Conservation (phyloP, 2,113 vertebrate species). For the Ceyx cyanopectus region DNA sequence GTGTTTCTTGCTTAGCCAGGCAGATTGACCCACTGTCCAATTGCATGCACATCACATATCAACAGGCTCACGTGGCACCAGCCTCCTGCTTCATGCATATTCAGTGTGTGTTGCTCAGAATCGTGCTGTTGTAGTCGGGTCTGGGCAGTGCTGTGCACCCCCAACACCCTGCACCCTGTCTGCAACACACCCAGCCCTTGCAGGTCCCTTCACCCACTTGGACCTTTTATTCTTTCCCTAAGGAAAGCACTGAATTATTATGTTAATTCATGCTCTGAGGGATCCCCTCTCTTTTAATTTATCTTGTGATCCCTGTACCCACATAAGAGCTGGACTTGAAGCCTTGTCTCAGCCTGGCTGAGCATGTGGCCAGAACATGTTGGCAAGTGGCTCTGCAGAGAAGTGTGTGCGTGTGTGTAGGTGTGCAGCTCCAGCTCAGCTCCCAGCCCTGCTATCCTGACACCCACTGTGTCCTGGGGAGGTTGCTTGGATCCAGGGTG, state of each 20-base stretch:
- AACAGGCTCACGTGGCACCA: background rate
- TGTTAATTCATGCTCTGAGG: background rate
- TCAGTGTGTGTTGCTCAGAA: background rate
- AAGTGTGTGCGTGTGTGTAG: background rate
- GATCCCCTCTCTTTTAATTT: background rate
- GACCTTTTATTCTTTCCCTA: background rate
- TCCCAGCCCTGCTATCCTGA: background rate
- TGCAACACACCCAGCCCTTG: accelerated
- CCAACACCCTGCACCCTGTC: background rate
- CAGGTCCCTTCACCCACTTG: background rate
- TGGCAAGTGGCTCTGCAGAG: background rate
- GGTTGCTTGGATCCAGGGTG: background rate
- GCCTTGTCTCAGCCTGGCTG: background rate
- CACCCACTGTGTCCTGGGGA: background rate
- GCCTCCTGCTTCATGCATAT: slow-evolving; percentile 46
- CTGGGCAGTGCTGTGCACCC: background rate
- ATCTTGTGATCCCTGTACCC: background rate
- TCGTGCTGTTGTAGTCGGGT: background rate
- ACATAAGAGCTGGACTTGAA: background rate
- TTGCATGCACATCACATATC: slow-evolving; percentile 8
- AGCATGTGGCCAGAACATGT: accelerated
- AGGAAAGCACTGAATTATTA: background rate
- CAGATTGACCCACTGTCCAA: background rate
- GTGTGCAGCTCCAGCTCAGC: background rate
- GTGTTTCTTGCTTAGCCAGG: background rate